Percentiles rank a stretch among this genome's conserved stretches.
Evolutionary conservation across 2,797 vertebrate genomes (phyloP).

Genomic region (Pantherophis alleghaniensis): DNA sequence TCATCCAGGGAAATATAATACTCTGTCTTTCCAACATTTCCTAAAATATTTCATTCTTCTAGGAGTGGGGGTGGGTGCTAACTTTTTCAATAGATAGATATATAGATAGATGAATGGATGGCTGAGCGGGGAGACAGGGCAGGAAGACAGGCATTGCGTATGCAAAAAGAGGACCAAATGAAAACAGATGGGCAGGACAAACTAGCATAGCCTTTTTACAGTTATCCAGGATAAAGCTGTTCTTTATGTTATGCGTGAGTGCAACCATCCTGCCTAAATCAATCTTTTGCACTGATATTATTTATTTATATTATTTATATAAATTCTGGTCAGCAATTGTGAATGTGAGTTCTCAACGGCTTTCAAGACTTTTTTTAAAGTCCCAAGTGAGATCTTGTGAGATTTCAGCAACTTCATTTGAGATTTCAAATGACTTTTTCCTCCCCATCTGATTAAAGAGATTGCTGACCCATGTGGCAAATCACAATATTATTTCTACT

Average conservation of each 20-base stretch:
- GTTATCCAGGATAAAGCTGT: background rate
- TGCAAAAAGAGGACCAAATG: background rate
- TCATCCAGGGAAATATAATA: too few relatives aligned
- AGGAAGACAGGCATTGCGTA: too few relatives aligned
- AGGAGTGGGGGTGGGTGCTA: too few relatives aligned
- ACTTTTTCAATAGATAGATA: too few relatives aligned
- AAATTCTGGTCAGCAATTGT: background rate
- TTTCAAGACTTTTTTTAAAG: background rate
- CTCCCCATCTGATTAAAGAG: background rate
- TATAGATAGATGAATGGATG: too few relatives aligned
- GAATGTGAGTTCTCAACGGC: background rate
- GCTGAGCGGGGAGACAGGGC: background rate
- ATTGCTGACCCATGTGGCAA: background rate
- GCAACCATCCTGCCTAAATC: background rate
- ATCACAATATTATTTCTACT: background rate
- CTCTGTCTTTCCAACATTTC: too few relatives aligned
- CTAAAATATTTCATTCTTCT: too few relatives aligned
- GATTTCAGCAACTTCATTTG: background rate
- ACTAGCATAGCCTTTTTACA: background rate
- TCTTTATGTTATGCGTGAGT: background rate
- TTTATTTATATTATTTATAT: constrained; percentile 22
- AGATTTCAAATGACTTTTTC: background rate
- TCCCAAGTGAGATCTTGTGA: background rate
- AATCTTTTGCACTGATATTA: constrained; percentile 22
- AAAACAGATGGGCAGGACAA: too few relatives aligned